Conservation (phyloP, 1,140 invertebrate species). For the Acromyrmex echinatior region DNA sequence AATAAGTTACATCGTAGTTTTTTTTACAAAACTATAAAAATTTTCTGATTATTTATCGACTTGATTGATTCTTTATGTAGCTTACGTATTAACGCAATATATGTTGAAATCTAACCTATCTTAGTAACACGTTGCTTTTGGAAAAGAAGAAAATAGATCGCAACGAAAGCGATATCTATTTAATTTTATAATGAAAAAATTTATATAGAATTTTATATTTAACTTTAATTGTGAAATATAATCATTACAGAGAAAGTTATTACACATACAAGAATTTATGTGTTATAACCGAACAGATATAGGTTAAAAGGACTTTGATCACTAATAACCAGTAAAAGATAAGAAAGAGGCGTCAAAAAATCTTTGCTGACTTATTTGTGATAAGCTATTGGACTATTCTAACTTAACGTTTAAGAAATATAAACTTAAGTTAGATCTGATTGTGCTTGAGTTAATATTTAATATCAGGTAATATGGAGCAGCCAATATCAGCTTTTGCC, state of each 20-base stretch:
- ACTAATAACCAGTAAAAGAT: too few species aligned
- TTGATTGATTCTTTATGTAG: neutral
- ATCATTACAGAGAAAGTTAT: too few species aligned
- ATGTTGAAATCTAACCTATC: neutral
- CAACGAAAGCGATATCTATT: too few species aligned
- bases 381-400: neutral
- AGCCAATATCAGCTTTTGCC: slow-evolving; percentile 70
- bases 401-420: neutral
- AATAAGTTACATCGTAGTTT: neutral
- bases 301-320: too few species aligned
- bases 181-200: too few species aligned
- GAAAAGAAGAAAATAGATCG: too few species aligned
- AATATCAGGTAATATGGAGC: slow-evolving; percentile 53
- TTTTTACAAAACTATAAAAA: neutral
- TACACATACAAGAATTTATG: too few species aligned
- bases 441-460: neutral
- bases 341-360: too few species aligned
- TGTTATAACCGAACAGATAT: too few species aligned
- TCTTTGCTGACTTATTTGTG: too few species aligned
- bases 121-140: neutral
- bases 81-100: neutral
- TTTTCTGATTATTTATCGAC: neutral
- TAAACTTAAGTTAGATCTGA: neutral
- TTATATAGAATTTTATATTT: too few species aligned
- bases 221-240: too few species aligned